Base-by-base conservation (phyloP, 1,140 invertebrate genomes). In the Trachymyrmex septentrionalis region DNA sequence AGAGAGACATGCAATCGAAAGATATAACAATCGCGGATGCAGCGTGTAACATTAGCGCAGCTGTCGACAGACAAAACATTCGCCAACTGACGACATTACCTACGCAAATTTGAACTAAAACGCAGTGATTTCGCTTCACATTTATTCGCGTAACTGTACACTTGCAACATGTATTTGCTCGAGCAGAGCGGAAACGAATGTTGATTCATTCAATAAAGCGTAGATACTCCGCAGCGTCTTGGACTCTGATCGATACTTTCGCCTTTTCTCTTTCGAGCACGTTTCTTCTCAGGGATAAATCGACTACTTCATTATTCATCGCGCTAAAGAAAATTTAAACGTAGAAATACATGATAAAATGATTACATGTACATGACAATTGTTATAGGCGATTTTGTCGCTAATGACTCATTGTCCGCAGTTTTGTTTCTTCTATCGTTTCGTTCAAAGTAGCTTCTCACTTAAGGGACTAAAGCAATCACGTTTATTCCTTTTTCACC, bases 171-270 rank as follows among this genome's bases (percentile, higher is more conserved):
- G 48, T 87, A 87, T 87, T 86, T 85, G 77, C 48, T 50, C n/a
- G 75, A 85, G 61, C 50, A 59, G 80, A 50, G 63, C 50, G 48
- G 67, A 87, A 75, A 90, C 86, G 88, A 90, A 88, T 90, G 88
- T 91, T 90, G 86, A 91, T 91, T 73, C 76, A 91, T 88, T 86
- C 88, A 86, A 90, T 88, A 77, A 80, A 88, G 57, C 34, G 64
- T 57, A 82, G 80, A 77, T 87, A 87, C 57, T 61, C 24, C 24
- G 57, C 12, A 21, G 14, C 50, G 61, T 67, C 61, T 80, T 63
- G 71, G 64, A 61, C 78, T 38, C 34, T 86, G 87, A 77, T 80
- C 86, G 78, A 89, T 88, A 86, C 76, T 88, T 84, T 61, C 76
- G 82, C 76, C 66, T 87, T 81, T 66, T 87, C 34, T 71, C 34